These are phyloP conservation scores for Aphidius gifuensis DNA, from an alignment of 1,140 invertebrate genomes.

Conservation along the genomic window DNA sequence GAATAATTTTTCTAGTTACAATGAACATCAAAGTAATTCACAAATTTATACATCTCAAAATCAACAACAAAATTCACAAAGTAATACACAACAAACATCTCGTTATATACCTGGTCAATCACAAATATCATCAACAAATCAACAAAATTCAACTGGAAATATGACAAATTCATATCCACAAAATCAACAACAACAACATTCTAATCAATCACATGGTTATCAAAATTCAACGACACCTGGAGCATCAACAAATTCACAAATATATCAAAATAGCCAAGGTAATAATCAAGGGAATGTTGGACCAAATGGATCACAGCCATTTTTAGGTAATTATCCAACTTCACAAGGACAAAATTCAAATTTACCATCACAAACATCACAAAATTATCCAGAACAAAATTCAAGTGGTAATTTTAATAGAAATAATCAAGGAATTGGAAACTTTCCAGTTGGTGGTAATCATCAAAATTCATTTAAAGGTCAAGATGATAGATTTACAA, in stretches of 20 bases:
- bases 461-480: conserved; percentile 32
- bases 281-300: conserved; percentile 26
- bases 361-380: conserved; percentile 20
- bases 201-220: too few species aligned
- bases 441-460: conserved; percentile 30
- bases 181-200: conserved; percentile 26
- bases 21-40: conserved; percentile 35
- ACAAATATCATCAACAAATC: conserved; percentile 1
- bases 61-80: background rate
- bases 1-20: conserved; percentile 39
- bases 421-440: conserved; percentile 8
- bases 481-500: conserved; percentile 37
- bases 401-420: too few species aligned
- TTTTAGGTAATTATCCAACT: conserved; percentile 27
- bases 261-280: conserved; percentile 29
- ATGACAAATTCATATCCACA: conserved; percentile 20
- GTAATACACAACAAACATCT: background rate
- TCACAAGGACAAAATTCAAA: conserved; percentile 30
- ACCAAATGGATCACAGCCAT: conserved; percentile 31
- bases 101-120: background rate
- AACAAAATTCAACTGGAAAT: conserved; percentile 20
- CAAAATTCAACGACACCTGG: too few species aligned
- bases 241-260: background rate
- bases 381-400: conserved; percentile 27
- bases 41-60: conserved; percentile 35